Evolutionary conservation across 1,140 invertebrate genomes (phyloP).

Genomic region (Camponotus floridanus): DNA sequence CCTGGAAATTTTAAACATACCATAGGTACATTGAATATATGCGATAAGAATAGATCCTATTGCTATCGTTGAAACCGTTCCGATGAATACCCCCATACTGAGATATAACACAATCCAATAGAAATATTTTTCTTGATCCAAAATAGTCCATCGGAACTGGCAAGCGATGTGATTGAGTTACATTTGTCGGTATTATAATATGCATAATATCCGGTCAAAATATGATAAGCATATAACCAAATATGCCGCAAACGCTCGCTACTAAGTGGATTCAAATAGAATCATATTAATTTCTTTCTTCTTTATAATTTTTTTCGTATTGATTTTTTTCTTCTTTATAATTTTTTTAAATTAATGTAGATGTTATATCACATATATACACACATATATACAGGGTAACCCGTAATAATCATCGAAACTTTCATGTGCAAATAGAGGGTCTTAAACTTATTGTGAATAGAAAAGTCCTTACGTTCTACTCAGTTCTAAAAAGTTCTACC

Average conservation of each 20-base stretch:
- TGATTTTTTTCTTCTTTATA: no score
- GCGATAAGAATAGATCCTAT: neutral
- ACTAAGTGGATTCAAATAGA: neutral
- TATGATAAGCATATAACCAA: neutral
- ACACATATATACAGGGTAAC: no score
- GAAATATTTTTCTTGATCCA: neutral
- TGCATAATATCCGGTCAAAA: neutral
- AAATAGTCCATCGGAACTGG: neutral
- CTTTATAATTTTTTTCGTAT: no score
- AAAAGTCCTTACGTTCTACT: no score
- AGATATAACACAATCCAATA: neutral
- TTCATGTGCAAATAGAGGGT: no score
- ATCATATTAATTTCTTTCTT: no score
- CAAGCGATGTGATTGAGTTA: neutral
- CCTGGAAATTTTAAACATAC: conserved; percentile 1
- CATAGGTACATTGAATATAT: neutral
- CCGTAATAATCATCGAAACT: no score
- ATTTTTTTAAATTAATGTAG: no score
- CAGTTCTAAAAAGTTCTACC: no score
- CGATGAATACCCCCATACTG: neutral
- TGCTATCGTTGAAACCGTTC: neutral
- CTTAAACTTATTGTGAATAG: no score
- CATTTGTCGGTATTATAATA: neutral
- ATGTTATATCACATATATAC: no score
- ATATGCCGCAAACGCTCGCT: neutral